phyloP scores from a whole-genome alignment of 2,888 invertebrate species.

The Iselma pallidipennis region DNA sequence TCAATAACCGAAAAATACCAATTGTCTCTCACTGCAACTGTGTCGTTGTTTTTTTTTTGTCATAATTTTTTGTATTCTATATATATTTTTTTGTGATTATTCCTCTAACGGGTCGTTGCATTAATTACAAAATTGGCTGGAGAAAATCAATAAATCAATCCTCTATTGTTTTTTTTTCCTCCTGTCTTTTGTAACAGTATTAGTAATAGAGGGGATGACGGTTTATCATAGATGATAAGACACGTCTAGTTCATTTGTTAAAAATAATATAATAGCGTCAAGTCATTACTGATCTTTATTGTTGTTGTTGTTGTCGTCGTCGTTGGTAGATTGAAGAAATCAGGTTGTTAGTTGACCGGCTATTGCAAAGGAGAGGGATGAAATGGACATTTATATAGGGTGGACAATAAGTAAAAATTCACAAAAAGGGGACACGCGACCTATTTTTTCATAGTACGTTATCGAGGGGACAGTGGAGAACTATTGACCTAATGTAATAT shows the following conservation, averaged over 20 bases:
- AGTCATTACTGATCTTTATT: neutral
- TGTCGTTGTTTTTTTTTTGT: neutral
- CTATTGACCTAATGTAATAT: slow-evolving; percentile 51
- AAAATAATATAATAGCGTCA: slow-evolving; percentile 1
- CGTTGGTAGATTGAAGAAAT: slow-evolving; percentile 3
- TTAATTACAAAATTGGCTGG: neutral
- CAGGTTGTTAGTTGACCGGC: slow-evolving; percentile 13
- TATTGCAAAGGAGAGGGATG: slow-evolving; percentile 44
- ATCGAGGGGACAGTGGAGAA: slow-evolving; percentile 14
- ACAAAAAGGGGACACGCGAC: slow-evolving; percentile 56
- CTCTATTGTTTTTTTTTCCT: neutral
- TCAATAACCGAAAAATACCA: slow-evolving; percentile 26
- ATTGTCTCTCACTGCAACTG: slow-evolving; percentile 15
- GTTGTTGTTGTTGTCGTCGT: neutral
- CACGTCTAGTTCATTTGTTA: neutral
- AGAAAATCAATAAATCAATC: neutral
- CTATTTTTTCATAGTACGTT: slow-evolving; percentile 42
- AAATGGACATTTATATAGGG: slow-evolving; percentile 46
- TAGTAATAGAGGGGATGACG: neutral
- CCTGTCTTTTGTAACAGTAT: neutral
- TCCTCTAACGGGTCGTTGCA: neutral
- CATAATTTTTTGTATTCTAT: no score
- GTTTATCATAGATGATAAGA: neutral
- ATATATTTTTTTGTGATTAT: no score
- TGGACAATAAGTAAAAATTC: slow-evolving; percentile 51